Conservation (phyloP, 2,113 vertebrate species). For the Alectura lathami region DNA sequence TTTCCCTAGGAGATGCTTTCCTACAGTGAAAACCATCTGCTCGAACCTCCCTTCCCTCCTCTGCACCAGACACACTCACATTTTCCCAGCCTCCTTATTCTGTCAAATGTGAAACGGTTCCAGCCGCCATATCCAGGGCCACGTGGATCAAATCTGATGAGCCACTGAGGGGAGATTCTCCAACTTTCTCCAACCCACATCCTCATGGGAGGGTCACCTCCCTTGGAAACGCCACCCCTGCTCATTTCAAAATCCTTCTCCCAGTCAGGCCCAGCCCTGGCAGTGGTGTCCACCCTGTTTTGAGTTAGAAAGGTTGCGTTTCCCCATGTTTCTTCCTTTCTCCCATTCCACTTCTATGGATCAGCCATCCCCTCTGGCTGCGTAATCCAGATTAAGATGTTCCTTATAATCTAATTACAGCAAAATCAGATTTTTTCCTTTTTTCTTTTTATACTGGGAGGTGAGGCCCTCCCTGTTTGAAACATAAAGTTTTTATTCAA, state of each 20-base stretch:
- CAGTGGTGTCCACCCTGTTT: background rate
- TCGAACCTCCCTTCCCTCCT: background rate
- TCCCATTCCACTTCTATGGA: background rate
- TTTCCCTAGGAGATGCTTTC: background rate
- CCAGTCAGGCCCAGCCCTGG: background rate
- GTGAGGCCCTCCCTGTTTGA: background rate
- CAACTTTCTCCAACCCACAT: fast-evolving
- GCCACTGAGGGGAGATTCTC: background rate
- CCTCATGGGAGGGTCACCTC: background rate
- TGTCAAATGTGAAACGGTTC: background rate
- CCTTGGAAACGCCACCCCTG: background rate
- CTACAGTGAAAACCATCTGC: background rate
- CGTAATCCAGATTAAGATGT: background rate
- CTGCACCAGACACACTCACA: background rate
- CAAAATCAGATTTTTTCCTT: background rate
- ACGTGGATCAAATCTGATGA: background rate
- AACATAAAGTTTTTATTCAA: background rate
- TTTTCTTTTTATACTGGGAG: background rate
- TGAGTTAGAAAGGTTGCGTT: background rate
- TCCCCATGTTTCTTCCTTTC: background rate
- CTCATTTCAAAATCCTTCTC: background rate
- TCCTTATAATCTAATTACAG: background rate
- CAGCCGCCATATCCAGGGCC: background rate
- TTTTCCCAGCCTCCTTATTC: background rate
- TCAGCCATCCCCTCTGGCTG: background rate